Base-by-base conservation (phyloP, 2,113 vertebrate genomes). In the Eurystomus gularis region DNA sequence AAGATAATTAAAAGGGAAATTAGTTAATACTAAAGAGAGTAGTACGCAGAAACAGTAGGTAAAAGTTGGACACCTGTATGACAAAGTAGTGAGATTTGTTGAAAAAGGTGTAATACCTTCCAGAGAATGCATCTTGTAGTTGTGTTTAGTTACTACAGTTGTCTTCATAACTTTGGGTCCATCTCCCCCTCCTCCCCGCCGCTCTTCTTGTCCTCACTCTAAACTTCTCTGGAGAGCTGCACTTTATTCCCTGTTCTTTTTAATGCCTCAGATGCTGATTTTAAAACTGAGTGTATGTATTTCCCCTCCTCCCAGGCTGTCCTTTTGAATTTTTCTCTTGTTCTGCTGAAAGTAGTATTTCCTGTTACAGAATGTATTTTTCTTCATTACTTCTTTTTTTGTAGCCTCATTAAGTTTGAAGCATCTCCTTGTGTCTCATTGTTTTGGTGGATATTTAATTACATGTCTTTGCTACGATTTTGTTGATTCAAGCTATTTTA, bases 301-400 rank as follows among this genome's bases (percentile, higher is more conserved):
- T 20, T 13, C 7, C 2, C 2, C 2, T 40, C 2, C 6, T 15
- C 13, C 3, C 24, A 65, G 35, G 7, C 17, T 21, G 25, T 80
- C 10, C 6, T 77, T 70, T 19, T 66, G 17, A 49, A 3, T 66
- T 61, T 66, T 88, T 85, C 62, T 29, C 28, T 70, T 89, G 4
- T 73, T 73, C 17, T 89, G 23, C 40, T 65, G 44, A 60, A 64
- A 81, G 39, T 39, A 61, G 1, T 73, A 9, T 64, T 77, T 94
- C 71, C n/a, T 91, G 44, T 55, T 1, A 1, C 40, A 6, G 40
- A 49, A 6, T 29, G 2, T 68, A 4, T 88, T 80, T 91, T 51
- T 75, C 17, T 42, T 79, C 7, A 16, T 79, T n/a, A 5, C 9
- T 69, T 35, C 69, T 66, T 42, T 65, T 39, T 68, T 49, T 35